Base-by-base conservation (phyloP, 2,113 vertebrate species). In the Uropsilus gracilis region DNA sequence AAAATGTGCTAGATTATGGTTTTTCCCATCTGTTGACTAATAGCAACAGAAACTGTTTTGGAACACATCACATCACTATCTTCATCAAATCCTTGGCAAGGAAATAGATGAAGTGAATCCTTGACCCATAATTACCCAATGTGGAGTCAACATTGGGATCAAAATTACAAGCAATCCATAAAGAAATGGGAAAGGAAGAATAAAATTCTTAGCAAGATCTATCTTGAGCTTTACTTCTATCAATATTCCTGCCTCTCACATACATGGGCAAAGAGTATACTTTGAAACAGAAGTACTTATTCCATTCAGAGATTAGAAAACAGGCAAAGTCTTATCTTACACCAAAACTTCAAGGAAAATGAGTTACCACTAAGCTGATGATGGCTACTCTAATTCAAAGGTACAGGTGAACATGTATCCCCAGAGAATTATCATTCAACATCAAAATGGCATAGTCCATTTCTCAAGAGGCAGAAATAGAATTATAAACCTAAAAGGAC, bases 31-130 rank as follows among this genome's bases (percentile, higher is more conserved):
- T 69, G 50, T 8, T 93, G 61, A 69, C 63, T 63, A 85, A 66
- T 39, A 64, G n/a, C 85, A 90, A 95, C 10, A 77, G 42, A 94
- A 94, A 83, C 32, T 48, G 37, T 64, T 93, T 88, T 72, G n/a
- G 76, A 61, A 34, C 22, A 34, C 24, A n/a, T 86, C 22, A 34
- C 24, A n/a, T 86, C 14, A 4, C 18, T 13, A 5, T 72, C 87
- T 80, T 55, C 73, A 89, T 64, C 78, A 93, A 32, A 57, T 34
- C 32, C 24, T 73, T 72, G 82, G 90, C 9, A 80, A 93, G 24
- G 42, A 84, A 86, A 94, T 32, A 71, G 30, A 44, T 2, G 26
- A 50, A 57, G 32, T 4, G 30, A 72, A 48, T 1, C 9, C 26
- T 37, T 37, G 44, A 16, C 10, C 50, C 77, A 6, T 46, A 84